Evolutionary conservation across 2,113 vertebrate genomes (phyloP), one percentile per base, ranked within the genome.

Genomic region (Lepus europaeus): DNA sequence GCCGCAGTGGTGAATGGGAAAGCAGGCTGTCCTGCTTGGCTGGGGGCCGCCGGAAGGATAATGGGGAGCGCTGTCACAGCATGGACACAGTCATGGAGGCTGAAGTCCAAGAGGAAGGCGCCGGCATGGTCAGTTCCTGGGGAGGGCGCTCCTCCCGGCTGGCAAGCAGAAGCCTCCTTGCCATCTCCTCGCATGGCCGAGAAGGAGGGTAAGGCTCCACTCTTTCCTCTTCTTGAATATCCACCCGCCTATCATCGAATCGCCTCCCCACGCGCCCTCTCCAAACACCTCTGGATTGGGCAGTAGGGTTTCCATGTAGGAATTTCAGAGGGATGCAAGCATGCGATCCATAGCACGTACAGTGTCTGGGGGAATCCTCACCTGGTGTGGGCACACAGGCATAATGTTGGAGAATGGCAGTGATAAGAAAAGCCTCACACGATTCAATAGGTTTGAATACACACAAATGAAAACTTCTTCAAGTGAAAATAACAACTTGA

Each of bases 261-360:
- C 3, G 29, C 51, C 10, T 22, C 3, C 22, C 16, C 22, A 14
- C 6, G 2, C 45, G 19, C 11, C n/a, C 56, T 10, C 51, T 79
- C 77, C 27, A 36, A 10, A 56, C 6, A 73, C 27, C 9, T 3
- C 39, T 6, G 5, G 31, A 36, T 2, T 17, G 56, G 51, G 45
- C 3, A 7, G 25, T 12, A 31, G 11, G 49, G 9, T 45, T 49
- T 31, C 49, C 29, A 19, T 16, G 0, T 4, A 10, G 9, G 7
- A 59, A 20, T 45, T 59, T 29, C 16, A 45, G 74, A 16, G 29
- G 12, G 14, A 33, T 4, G 2, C 5, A 29, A 9, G n/a, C 59
- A 0, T 3, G 7, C 25, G 12, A 16, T 4, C 17, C 23, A 27
- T 1, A 76, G 4, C 31, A 25, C 45, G 23, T 3, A 25, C 2